Conservation (phyloP, 1,140 invertebrate species). For the Latrodectus geometricus region DNA sequence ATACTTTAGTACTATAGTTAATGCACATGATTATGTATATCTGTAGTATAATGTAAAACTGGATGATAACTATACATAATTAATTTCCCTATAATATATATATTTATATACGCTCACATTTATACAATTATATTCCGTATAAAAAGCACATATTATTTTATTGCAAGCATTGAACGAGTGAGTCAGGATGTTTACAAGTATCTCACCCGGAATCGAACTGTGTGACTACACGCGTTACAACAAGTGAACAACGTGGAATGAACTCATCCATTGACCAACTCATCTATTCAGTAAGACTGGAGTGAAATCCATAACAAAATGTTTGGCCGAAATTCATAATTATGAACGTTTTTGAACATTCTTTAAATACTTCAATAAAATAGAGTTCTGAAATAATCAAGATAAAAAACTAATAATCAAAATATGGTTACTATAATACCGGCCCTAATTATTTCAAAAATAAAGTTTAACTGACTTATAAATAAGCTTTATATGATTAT, state of each 20-base stretch:
- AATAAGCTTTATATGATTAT: no score
- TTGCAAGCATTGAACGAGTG: slow-evolving; percentile 59
- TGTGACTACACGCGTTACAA: not conserved
- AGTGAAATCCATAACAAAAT: no score
- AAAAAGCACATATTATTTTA: slow-evolving; percentile 59
- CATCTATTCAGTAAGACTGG: no score
- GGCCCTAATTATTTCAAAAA: no score
- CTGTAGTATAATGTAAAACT: not conserved
- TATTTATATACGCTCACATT: slow-evolving; percentile 44
- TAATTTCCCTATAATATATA: slow-evolving; percentile 38
- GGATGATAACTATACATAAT: slow-evolving; percentile 28
- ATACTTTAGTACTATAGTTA: not conserved
- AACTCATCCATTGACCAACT: no score
- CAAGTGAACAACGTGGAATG: slow-evolving; percentile 6
- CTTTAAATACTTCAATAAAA: no score
- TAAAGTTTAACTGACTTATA: no score
- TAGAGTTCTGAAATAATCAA: no score
- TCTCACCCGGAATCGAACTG: not conserved
- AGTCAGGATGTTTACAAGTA: slow-evolving; percentile 3
- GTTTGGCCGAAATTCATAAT: no score
- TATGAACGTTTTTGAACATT: no score
- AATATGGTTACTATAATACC: no score
- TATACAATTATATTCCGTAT: slow-evolving; percentile 48
- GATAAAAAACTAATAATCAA: no score
- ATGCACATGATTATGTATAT: not conserved